Conservation (phyloP, 2,113 vertebrate species). For the Bubalus kerabau region DNA sequence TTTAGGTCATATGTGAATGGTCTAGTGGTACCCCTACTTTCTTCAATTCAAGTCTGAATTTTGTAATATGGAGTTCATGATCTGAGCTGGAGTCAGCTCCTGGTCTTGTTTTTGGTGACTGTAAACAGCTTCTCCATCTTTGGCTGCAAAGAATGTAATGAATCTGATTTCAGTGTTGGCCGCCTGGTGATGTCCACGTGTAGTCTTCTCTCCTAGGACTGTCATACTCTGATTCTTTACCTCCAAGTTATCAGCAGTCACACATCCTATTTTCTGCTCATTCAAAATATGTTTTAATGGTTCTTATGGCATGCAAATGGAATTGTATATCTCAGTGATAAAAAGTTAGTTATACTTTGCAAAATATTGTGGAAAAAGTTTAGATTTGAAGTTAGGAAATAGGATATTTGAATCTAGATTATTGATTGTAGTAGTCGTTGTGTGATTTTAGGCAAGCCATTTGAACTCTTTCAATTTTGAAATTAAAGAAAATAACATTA, state of each 20-base stretch:
- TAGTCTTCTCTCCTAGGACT: no score
- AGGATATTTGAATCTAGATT: neutral
- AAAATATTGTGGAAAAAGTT: neutral
- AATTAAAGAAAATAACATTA: neutral
- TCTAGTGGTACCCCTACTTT: no score
- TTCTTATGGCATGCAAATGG: neutral
- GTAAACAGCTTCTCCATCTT: no score
- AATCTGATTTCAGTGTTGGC: no score
- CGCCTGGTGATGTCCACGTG: no score
- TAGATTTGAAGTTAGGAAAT: neutral
- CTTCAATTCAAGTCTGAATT: no score
- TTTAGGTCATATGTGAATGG: no score
- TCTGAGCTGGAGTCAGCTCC: no score
- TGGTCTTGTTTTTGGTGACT: no score
- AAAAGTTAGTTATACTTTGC: neutral
- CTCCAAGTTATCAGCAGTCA: neutral
- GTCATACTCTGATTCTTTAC: neutral
- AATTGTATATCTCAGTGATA: neutral
- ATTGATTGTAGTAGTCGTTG: neutral
- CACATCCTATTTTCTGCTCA: neutral
- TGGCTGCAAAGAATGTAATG: no score
- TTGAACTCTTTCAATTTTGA: neutral
- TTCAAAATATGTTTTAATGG: neutral
- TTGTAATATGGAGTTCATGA: no score
- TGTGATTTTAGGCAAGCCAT: neutral